These are phyloP conservation scores for Conopomorpha cramerella DNA, from an alignment of 1,140 invertebrate genomes.

Conservation along the genomic window DNA sequence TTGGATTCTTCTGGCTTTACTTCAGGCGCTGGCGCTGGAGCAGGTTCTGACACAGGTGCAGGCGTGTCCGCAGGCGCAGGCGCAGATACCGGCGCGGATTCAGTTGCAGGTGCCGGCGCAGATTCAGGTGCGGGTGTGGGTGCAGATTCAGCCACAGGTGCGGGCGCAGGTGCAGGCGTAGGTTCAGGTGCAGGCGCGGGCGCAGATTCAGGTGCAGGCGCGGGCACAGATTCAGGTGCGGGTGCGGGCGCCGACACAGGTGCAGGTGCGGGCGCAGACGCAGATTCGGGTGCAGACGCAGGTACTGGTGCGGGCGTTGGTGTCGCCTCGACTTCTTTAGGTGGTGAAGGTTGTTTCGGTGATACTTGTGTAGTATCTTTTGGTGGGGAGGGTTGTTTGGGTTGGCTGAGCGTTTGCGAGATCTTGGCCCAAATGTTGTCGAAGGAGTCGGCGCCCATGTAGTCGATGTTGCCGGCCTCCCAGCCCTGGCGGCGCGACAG, in stretches of 20 bases:
- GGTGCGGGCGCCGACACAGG: background rate
- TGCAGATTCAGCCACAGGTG: constrained; percentile 10
- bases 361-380: constrained; percentile 6
- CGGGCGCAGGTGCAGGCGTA: constrained; percentile 8
- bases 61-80: constrained; percentile 1
- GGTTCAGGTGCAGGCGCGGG: constrained; percentile 1
- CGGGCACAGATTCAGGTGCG: too few species aligned
- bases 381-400: constrained; percentile 10
- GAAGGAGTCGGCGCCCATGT: constrained; percentile 89
- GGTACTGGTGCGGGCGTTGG: background rate
- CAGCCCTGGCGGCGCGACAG: constrained; percentile 82
- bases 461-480: constrained; percentile 94
- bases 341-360: constrained; percentile 9
- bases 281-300: constrained; percentile 2
- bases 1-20: too few species aligned
- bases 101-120: background rate
- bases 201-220: constrained; percentile 2
- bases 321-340: constrained; percentile 3
- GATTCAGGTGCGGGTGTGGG: background rate
- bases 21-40: constrained; percentile 11
- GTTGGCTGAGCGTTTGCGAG: constrained; percentile 67
- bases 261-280: constrained; percentile 1
- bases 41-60: constrained; percentile 2
- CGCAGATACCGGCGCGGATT: constrained; percentile 1
- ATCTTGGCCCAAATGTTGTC: constrained; percentile 93